Evolutionary conservation across 2,888 invertebrate genomes (phyloP), one percentile per base, ranked within the genome.

Genomic region (Erebia epiphron): DNA sequence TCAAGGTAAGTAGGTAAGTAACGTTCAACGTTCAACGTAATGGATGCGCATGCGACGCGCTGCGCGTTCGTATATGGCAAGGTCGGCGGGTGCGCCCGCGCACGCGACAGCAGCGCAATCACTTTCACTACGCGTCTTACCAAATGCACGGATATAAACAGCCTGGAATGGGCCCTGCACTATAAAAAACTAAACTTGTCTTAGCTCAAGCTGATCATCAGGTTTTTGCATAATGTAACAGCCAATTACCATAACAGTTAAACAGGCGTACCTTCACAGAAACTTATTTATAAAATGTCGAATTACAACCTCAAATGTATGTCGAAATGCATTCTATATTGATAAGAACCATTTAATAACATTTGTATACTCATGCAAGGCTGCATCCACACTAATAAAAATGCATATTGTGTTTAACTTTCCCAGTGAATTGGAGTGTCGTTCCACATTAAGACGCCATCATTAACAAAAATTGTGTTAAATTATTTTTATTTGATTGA

Each of bases 71-170:
- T 88, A 88, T 90, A 91, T 86, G 91, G 91, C 92, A 92, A 92
- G 92, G 92, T 90, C 92, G 90, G 82, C 86, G 80, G 84, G 87
- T 86, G 85, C 83, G 82, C 81, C 78, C 72, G 80, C 83, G 87
- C 90, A 88, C 89, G 90, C 91, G 91, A 91, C 92, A 89, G 82
- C 83, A 79, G 79, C 87, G 88, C 88, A 88, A 90, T 91, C 92
- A 92, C 92, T 92, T 93, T 92, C 92, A 91, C 92, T 86, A 85
- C 84, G 82, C 78, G 80, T 80, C 79, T 80, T 89, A 86, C 89
- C 86, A 88, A 90, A 89, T 84, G 84, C 86, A 86, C 75, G 75
- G 83, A 87, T 76, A 73, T 74, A 75, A 75, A 68, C 74, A 63
- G 70, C 72, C 76, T 78, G 75, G 79, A 79, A 76, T 74, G 67